A percentile compares a stretch with the other conserved stretches of the same genome.
Conservation (phyloP, 2,797 vertebrate species). For the Parauchenoglanis punctatus region DNA sequence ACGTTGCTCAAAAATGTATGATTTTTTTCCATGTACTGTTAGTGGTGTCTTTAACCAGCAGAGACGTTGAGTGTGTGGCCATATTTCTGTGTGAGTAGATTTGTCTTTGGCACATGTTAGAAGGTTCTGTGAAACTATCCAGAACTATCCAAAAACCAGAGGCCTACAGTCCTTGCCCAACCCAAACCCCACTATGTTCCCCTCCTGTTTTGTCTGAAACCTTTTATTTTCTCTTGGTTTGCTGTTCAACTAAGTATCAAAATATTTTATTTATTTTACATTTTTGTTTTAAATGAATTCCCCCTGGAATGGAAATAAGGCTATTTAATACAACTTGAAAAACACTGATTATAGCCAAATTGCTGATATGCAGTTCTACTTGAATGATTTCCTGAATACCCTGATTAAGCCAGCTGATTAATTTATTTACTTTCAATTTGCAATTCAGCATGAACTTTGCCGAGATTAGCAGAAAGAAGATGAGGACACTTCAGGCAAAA, state of each 20-base stretch:
- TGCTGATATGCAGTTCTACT: conserved; percentile 13
- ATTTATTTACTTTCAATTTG: conserved; percentile 49
- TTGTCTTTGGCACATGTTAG: conserved; percentile 38
- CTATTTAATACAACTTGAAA: conserved; percentile 44
- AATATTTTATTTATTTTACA: conserved; percentile 10
- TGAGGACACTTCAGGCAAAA: conserved; percentile 8
- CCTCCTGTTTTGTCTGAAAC: conserved; percentile 33
- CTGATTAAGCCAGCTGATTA: conserved; percentile 48
- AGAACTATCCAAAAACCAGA: conserved; percentile 44
- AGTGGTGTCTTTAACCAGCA: conserved; percentile 14
- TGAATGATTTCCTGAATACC: conserved; percentile 38
- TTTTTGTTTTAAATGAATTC: conserved; percentile 6
- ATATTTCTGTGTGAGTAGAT: conserved; percentile 41
- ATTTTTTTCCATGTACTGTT: conserved; percentile 8
- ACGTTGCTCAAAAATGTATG: background rate
- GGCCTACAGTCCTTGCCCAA: conserved; percentile 37
- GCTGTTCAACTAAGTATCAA: conserved; percentile 33
- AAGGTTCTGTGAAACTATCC: conserved; percentile 49
- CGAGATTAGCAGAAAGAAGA: conserved; percentile 44
- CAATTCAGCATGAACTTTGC: conserved; percentile 47
- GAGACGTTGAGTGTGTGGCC: conserved; percentile 32
- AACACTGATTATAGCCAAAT: conserved; percentile 38
- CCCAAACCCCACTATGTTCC: conserved; percentile 19
- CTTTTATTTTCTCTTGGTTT: conserved; percentile 38
- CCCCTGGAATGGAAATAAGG: conserved; percentile 21